A percentile compares a stretch with the other conserved stretches of the same genome.
Evolutionary conservation across 2,888 invertebrate genomes (phyloP).

Genomic region (Euproctis similis): DNA sequence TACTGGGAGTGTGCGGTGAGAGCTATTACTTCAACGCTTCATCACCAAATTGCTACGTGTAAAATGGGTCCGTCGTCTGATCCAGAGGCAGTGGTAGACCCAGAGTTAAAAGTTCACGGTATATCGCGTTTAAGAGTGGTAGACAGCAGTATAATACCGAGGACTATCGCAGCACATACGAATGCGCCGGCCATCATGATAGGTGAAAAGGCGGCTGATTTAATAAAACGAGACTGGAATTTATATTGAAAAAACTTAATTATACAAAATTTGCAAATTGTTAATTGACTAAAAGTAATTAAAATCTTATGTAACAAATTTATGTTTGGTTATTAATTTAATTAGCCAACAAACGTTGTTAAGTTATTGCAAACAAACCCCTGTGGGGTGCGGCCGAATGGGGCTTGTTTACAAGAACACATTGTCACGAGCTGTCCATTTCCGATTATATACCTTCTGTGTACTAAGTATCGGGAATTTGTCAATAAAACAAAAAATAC

Average conservation of each 20-base stretch:
- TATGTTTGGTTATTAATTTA: too few species aligned
- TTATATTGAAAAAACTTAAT: constrained; percentile 23
- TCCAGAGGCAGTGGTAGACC: constrained; percentile 77
- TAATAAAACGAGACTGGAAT: constrained; percentile 74
- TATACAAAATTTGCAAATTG: too few species aligned
- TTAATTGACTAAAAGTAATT: too few species aligned
- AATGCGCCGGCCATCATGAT: constrained; percentile 82
- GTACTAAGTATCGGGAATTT: too few species aligned
- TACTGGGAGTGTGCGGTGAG: constrained; percentile 82
- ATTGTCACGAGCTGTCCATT: too few species aligned
- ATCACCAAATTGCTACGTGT: constrained; percentile 82
- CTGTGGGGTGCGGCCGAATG: too few species aligned
- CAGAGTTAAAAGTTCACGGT: constrained; percentile 77
- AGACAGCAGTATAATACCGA: constrained; percentile 82
- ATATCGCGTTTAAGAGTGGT: constrained; percentile 78
- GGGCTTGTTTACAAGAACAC: too few species aligned
- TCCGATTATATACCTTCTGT: too few species aligned
- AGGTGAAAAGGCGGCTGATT: constrained; percentile 82
- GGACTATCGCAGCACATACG: constrained; percentile 79
- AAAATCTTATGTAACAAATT: too few species aligned
- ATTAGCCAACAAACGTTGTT: too few species aligned
- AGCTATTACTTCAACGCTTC: constrained; percentile 77
- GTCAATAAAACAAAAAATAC: too few species aligned
- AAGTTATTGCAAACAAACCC: too few species aligned
- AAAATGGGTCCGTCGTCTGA: constrained; percentile 80